Evolutionary conservation across 2,113 vertebrate species (phyloP).

Genomic region (Tachycineta bicolor): DNA sequence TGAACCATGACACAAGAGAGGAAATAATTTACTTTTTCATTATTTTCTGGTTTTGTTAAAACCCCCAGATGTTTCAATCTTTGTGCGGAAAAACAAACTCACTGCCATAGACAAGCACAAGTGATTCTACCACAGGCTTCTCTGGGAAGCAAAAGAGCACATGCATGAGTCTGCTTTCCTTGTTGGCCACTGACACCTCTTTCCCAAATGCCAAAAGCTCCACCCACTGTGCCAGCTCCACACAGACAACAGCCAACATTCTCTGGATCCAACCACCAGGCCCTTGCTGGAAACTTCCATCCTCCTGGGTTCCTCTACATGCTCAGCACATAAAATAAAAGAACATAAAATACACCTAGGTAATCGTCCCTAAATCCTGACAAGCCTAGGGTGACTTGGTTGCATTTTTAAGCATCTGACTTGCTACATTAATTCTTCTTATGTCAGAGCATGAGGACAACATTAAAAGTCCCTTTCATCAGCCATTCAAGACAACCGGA

Average conservation of each 20-base stretch:
- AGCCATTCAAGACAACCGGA: background rate
- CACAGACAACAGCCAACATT: background rate
- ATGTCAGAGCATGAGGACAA: background rate
- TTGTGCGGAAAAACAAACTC: background rate
- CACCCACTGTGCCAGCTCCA: background rate
- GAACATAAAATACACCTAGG: background rate
- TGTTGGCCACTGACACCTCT: background rate
- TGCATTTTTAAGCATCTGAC: background rate
- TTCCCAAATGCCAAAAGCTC: background rate
- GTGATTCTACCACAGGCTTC: background rate
- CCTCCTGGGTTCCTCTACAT: background rate
- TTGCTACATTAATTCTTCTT: background rate
- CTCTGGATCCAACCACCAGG: background rate
- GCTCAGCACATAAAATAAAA: background rate
- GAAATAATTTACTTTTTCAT: background rate
- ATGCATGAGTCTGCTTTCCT: background rate
- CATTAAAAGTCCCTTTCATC: background rate
- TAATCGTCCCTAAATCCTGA: background rate
- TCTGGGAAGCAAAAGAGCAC: background rate
- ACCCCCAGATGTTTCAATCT: background rate
- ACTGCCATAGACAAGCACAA: background rate
- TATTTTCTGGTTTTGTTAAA: background rate
- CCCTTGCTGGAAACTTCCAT: background rate
- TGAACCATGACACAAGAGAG: background rate
- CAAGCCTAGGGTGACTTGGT: background rate